Evolutionary conservation across 2,797 vertebrate species (phyloP), one percentile per base, ranked within the genome.

Genomic region (Atherinosoma microstoma): DNA sequence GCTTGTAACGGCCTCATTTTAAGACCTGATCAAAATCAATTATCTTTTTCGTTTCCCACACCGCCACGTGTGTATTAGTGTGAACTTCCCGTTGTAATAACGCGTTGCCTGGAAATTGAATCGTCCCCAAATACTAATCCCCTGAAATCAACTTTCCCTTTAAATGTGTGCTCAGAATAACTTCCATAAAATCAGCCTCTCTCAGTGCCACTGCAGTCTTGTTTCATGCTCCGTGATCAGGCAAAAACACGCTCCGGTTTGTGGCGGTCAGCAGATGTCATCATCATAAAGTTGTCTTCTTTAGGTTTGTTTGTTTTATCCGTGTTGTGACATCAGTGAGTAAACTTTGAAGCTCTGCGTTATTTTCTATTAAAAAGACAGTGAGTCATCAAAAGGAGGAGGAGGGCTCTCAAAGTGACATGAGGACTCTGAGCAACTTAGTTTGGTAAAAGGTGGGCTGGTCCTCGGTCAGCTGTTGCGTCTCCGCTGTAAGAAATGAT

Each of bases 301-400:
- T 47, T 47, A 73, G 79, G 76, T 20, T 35, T 42, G 24, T 47
- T 40, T 74, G 72, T 86, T 91, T 79, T 72, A 91, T 87, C 73
- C 1, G 81, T 79, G 3, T 67, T 12, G 69, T 94, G 92, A 94
- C 92, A 82, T 94, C 90, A 94, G 79, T 18, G 73, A 47, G 57
- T 58, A 64, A 58, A 85, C 80, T 76, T 60, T 29, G 80, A 64
- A 85, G 77, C 82, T 73, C 66, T 90, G 90, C 70, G 80, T 85
- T 77, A 57, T 82, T 65, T 84, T 89, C 94, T 94, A 95, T 93
- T 93, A 90, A 90, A 92, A 83, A 90, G 73, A 11, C 58, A 16
- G 70, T 94, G 94, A 93, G 87, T 94, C 93, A 94, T 74, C 32
- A 11, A 24, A 74, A 67, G 84, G 87, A 69, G 84, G 57, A 36